Base-by-base conservation (phyloP, 2,888 invertebrate species). In the Caenorhabditis angaria region DNA sequence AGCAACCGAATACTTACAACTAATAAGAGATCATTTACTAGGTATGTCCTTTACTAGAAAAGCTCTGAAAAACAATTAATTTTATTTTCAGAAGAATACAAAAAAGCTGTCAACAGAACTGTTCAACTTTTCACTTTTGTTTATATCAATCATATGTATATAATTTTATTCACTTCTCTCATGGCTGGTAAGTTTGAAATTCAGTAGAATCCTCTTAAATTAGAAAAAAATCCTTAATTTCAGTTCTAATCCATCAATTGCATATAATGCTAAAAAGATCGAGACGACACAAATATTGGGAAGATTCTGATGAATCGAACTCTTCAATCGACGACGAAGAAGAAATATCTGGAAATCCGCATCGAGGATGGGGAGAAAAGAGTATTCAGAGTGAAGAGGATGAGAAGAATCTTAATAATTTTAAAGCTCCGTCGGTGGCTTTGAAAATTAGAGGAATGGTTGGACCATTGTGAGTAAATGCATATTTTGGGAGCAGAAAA, bases 381-480 rank as follows among this genome's bases (percentile, higher is more conserved):
- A 25, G 29, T 28, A 18, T 18, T 41, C 41, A 6, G 18, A 41
- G 2, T 18, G 18, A 41, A 41, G 41, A 41, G 18, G 41, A 14
- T 12, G 50, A 20, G 2, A 3, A 10, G 2, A 12, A 32, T 22
- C 10, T 5, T 2, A 18, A 22, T 35, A 57, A 53, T 48, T 70
- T 70, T 22, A 56, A 35, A 18, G 69, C 69, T 20, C 69, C 69
- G 6, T 53, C 64, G 12, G 41, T 22, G 18, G 56, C 18, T 47
- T 1, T 57, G 22, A 70, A 70, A 27, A 64, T 70, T n/a, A 48
- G 55, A 20, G 64, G 64, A 61, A 41, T 70, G 56, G 41, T 61
- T 18, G 63, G 59, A 35, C 18, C 29, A 27, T 18, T 61, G 27
- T 56, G 20, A n/a, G 61, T 50, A 32, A 32, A 12, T 32, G 32